Conservation (phyloP, 2,797 vertebrate genomes). For the Coregonus ussuriensis region DNA sequence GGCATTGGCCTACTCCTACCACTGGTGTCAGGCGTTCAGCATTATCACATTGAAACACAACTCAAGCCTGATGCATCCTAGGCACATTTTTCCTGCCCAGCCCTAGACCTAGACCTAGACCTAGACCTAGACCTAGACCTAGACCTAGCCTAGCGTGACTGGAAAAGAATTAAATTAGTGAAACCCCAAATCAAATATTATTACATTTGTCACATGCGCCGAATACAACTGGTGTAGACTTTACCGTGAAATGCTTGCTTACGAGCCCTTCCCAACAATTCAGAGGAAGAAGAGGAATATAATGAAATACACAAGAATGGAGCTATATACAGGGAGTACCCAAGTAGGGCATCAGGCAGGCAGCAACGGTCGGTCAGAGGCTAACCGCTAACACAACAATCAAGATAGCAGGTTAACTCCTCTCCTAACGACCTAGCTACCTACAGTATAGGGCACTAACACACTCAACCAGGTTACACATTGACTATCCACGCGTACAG, state of each 20-base stretch:
- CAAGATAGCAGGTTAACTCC: conserved; percentile 37
- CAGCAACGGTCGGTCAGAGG: not conserved
- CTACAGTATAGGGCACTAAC: not conserved
- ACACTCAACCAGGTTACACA: conserved; percentile 36
- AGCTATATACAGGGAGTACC: too few species aligned
- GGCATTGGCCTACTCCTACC: not conserved
- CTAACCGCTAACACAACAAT: conserved; percentile 8
- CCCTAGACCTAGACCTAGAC: not conserved
- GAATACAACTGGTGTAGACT: too few species aligned
- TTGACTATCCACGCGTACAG: conserved; percentile 48
- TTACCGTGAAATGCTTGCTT: too few species aligned
- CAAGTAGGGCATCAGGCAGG: not conserved
- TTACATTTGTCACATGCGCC: too few species aligned
- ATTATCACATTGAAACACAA: conserved; percentile 22
- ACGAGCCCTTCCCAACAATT: too few species aligned
- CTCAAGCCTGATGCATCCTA: conserved; percentile 45
- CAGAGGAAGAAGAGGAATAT: too few species aligned
- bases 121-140: not conserved
- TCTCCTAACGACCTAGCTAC: conserved; percentile 6
- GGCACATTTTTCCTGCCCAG: conserved; percentile 37
- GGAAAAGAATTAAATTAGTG: conserved; percentile 32
- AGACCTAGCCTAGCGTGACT: conserved; percentile 31
- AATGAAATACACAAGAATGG: too few species aligned
- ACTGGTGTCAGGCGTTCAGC: not conserved
- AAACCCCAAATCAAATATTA: not conserved